Evolutionary conservation across 2,888 invertebrate genomes (phyloP), one percentile per base, ranked within the genome.

Genomic region (Caenorhabditis uteleia): DNA sequence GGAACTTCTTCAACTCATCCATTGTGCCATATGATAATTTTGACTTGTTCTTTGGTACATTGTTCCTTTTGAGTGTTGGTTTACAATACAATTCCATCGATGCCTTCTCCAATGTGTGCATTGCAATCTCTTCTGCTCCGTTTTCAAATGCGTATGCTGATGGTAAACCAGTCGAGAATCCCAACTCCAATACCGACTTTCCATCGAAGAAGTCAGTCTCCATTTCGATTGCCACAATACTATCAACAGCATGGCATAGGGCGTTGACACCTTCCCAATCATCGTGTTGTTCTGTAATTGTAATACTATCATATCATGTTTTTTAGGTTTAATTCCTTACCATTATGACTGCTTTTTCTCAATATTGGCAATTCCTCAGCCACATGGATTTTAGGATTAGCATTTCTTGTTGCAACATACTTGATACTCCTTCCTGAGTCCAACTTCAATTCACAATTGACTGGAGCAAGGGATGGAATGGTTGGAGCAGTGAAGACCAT

Each of bases 211-310:
- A 67, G 46, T 79, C 71, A 21, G 67, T 68, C 39, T 80, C 78
- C 64, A 71, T 68, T 25, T 80, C 79, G 36, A 70, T 70, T 38
- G 75, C 75, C 20, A 80, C 70, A 31, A 76, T 68, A 20, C 67
- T 56, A 65, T 80, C 80, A 39, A 79, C 56, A 33, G 70, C 58
- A 47, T 78, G 75, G 42, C 78, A 78, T 10, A 80, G 57, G 2
- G 70, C 66, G 53, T 70, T 70, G 29, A 80, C 78, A 33, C 79
- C 77, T 27, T 78, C 77, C 79, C 79, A 80, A 25, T 74, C 72
- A 46, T 80, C 78, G 16, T 48, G 50, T 14, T 51, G 45, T 6
- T 57, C 62, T 51, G 60, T 3, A 50, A 51, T 12, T 8, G 38
- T 7, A n/a, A n/a, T n/a, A n/a, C n/a, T n/a, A n/a, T n/a, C n/a